phyloP scores from a whole-genome alignment of 2,113 vertebrate genomes.

The Pluvialis apricaria region DNA sequence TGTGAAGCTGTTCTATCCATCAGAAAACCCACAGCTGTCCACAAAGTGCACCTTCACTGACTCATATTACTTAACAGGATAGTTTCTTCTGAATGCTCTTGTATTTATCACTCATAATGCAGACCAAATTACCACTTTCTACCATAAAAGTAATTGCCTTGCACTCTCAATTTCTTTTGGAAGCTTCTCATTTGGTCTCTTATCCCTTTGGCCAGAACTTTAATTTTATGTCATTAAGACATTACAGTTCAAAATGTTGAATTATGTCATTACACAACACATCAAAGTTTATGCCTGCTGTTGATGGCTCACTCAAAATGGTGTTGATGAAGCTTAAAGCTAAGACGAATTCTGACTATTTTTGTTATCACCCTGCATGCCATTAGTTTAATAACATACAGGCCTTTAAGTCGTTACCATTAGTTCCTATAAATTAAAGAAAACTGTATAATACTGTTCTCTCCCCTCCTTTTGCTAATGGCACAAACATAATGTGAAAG shows the following conservation, averaged over 20 bases:
- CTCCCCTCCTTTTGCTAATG: not conserved
- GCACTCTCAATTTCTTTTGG: slow-evolving; percentile 28
- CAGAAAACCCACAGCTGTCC: not conserved
- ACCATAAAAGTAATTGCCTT: slow-evolving; percentile 24
- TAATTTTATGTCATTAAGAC: slow-evolving; percentile 65
- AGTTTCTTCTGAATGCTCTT: not conserved
- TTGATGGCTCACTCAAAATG: slow-evolving; percentile 32
- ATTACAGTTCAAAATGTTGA: slow-evolving; percentile 62
- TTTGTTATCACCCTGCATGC: not conserved
- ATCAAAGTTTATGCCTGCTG: slow-evolving; percentile 29
- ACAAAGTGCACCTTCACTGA: not conserved
- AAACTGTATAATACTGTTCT: not conserved
- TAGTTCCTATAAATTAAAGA: not conserved
- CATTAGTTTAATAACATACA: not conserved
- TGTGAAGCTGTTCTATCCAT: not conserved
- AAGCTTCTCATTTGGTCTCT: slow-evolving; percentile 49
- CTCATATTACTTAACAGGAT: not conserved
- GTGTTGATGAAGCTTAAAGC: not conserved
- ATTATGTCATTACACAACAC: slow-evolving; percentile 36
- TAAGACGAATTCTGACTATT: slow-evolving; percentile 3
- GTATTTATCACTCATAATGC: not conserved
- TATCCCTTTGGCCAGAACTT: slow-evolving; percentile 57
- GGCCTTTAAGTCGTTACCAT: not conserved
- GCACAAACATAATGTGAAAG: not conserved
- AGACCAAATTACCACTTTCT: not conserved